These are phyloP conservation scores for Drosophila stalkeri DNA, from an alignment of 2,888 invertebrate genomes.

Conservation along the genomic window DNA sequence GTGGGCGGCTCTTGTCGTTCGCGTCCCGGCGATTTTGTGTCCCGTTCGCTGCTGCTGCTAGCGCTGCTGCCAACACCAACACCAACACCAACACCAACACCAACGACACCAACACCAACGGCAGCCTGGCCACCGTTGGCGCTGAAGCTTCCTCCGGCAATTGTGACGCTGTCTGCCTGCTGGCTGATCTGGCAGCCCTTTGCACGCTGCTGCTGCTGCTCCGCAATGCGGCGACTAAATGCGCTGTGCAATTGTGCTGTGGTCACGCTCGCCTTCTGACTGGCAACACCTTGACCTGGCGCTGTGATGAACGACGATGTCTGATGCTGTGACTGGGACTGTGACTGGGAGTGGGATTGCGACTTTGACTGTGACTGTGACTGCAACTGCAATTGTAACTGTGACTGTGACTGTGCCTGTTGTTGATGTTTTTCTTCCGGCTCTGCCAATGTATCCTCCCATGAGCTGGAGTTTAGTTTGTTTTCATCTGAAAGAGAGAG, in stretches of 20 bases:
- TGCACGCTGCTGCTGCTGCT: constrained; percentile 64
- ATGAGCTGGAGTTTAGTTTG: constrained; percentile 90
- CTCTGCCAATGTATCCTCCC: constrained; percentile 88
- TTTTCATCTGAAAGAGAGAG: constrained; percentile 88
- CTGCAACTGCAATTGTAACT: constrained; percentile 8
- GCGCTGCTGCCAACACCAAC: constrained; percentile 81
- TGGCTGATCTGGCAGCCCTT: constrained; percentile 57
- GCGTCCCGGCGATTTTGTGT: constrained; percentile 85
- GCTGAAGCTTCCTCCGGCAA: constrained; percentile 83
- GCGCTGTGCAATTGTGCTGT: constrained; percentile 82
- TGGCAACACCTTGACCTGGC: constrained; percentile 19
- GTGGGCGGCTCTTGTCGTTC: constrained; percentile 54
- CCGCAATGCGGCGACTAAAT: constrained; percentile 72
- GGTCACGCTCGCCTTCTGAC: constrained; percentile 76
- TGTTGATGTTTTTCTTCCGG: constrained; percentile 30
- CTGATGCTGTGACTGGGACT: constrained; percentile 23
- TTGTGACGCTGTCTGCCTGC: constrained; percentile 68
- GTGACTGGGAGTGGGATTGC: neutral
- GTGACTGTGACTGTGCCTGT: constrained; percentile 13
- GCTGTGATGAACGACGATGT: constrained; percentile 40
- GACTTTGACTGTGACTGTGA: neutral
- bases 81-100: constrained; percentile 55
- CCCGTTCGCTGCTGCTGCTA: constrained; percentile 83
- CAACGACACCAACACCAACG: constrained; percentile 58
- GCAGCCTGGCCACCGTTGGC: constrained; percentile 83